Percentiles rank a stretch among this genome's conserved stretches.
These are phyloP conservation scores for Liasis olivaceus DNA, from an alignment of 2,797 vertebrate genomes.

Conservation along the genomic window DNA sequence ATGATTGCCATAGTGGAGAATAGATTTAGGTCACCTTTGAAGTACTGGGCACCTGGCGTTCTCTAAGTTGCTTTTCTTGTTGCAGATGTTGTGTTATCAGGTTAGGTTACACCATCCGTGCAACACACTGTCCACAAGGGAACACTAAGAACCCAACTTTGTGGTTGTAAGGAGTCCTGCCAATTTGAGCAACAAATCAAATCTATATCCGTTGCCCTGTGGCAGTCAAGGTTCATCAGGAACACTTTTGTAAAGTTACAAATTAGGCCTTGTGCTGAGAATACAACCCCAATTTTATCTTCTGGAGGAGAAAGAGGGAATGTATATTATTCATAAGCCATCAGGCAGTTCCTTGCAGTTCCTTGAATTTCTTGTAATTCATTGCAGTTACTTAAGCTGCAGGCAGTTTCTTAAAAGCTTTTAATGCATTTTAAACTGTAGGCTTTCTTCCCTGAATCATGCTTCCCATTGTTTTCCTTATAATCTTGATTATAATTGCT, in stretches of 20 bases:
- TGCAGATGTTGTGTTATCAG: too few species aligned
- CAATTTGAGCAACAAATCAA: too few species aligned
- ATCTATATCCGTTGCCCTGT: neutral
- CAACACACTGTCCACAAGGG: too few species aligned
- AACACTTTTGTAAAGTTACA: neutral
- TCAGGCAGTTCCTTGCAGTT: neutral
- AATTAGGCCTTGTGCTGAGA: neutral
- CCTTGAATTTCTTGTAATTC: neutral
- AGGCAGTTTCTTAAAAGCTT: neutral
- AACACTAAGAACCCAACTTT: too few species aligned
- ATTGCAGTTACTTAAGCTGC: neutral
- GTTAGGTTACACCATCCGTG: too few species aligned
- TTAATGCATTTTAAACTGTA: neutral
- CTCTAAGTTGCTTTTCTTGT: too few species aligned
- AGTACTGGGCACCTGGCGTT: too few species aligned
- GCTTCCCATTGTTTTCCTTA: neutral
- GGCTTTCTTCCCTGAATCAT: neutral
- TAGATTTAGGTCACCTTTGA: too few species aligned
- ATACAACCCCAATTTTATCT: neutral
- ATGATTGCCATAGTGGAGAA: too few species aligned
- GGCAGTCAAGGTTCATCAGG: neutral
- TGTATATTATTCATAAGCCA: neutral
- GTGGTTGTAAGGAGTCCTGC: too few species aligned
- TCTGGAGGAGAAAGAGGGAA: neutral
- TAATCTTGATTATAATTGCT: neutral